Base-by-base conservation (phyloP, 2,888 invertebrate genomes). In the Rugalucina vietnamica region DNA sequence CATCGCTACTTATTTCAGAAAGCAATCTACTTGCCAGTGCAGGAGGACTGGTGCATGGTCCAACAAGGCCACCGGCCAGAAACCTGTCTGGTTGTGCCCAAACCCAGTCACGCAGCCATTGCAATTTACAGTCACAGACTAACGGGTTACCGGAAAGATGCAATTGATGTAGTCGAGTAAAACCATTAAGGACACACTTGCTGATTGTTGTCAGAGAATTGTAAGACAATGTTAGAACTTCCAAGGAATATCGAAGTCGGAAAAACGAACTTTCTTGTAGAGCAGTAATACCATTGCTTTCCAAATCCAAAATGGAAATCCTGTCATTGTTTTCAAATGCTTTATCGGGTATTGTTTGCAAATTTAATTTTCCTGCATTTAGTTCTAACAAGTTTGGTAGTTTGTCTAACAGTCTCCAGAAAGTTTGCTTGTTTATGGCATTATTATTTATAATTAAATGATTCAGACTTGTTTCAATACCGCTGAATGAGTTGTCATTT, bases 61-160 rank as follows among this genome's bases (percentile, higher is more conserved):
- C 85, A 34, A 77, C 50, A n/a, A 75, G 49, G 12, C 70, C 24
- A 39, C 65, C 21, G 18, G 36, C 69, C 29, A 32, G 27, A 12
- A 3, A 1, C n/a, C 10, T 32, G 10, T 76, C 32, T 27, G 0
- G 3, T 34, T 27, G 32, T 10, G 24, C 57, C n/a, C 0, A 8
- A 21, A 89, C 50, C 91, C 89, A 90, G 24, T 89, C 97, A 21
- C 97, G 96, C 0, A 98, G 95, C 98, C 98, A 98, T 39, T 97
- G 96, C 0, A 98, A 94, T 37, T 97, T 96, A 93, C 98, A 98
- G 93, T 98, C 97, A 92, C 98, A 98, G 78, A 96, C 96, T 91
- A 98, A 95, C 5, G 97, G 97, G 94, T 98, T 98, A 71, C 96
- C 96, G 32, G 97, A 97, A 90, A 98, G 96, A 93, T 97, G 75